phyloP scores from a whole-genome alignment of 2,113 vertebrate species.

The Microcebus lehilahytsara region DNA sequence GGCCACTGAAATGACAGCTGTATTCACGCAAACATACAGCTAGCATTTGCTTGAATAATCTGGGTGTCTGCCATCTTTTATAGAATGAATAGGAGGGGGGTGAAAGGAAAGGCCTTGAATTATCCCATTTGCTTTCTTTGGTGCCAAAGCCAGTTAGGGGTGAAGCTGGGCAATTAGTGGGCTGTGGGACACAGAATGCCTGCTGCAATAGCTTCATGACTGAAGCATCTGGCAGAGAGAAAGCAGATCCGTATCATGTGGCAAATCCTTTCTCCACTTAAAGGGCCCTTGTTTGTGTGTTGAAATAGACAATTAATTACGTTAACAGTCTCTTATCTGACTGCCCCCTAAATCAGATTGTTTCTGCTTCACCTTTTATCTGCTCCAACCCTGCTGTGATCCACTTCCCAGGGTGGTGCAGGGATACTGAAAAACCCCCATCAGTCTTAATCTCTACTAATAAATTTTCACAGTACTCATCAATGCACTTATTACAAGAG shows the following conservation, averaged over 20 bases:
- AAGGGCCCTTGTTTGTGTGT: constrained; percentile 81
- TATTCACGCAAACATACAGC: constrained; percentile 9
- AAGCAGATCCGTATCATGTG: constrained; percentile 80
- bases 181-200: constrained; percentile 6
- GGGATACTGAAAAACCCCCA: neutral
- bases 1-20: constrained; percentile 37
- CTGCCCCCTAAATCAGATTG: constrained; percentile 65
- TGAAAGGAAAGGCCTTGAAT: neutral
- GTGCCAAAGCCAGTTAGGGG: constrained; percentile 56
- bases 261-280: constrained; percentile 78
- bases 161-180: constrained; percentile 43
- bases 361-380: constrained; percentile 69
- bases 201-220: constrained; percentile 62
- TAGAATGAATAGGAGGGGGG: neutral
- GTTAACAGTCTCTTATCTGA: constrained; percentile 81
- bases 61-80: constrained; percentile 60
- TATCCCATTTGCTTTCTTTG: constrained; percentile 55
- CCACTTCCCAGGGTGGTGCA: neutral
- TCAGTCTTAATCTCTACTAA: neutral
- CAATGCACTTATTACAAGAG: neutral
- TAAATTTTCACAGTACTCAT: neutral
- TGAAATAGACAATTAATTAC: constrained; percentile 86
- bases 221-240: constrained; percentile 76
- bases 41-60: constrained; percentile 33
- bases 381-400: neutral